phyloP scores from a whole-genome alignment of 2,113 vertebrate species.

The Pluvialis apricaria region DNA sequence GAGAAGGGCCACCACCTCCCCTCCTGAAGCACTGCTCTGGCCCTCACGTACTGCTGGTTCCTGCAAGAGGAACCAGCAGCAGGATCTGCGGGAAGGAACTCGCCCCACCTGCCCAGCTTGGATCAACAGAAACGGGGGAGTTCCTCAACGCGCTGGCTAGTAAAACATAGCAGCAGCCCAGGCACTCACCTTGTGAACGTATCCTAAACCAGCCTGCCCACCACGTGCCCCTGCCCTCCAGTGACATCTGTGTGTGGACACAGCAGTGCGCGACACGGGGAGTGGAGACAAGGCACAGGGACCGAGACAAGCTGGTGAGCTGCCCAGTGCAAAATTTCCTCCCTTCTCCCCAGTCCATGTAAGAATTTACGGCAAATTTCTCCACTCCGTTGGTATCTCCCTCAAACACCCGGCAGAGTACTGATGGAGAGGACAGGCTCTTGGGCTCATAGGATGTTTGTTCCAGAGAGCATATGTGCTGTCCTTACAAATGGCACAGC shows the following conservation, averaged over 20 bases:
- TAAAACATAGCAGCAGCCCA: not conserved
- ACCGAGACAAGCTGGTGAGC: not conserved
- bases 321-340: not conserved
- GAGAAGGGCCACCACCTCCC: not conserved
- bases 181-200: not conserved
- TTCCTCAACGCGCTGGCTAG: rapidly evolving
- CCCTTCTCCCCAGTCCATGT: not conserved
- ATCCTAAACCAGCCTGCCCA: not conserved
- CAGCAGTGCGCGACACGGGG: not conserved
- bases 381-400: not conserved
- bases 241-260: not conserved
- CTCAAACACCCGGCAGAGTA: not conserved
- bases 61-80: not conserved
- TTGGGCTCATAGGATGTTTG: not conserved
- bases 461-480: not conserved
- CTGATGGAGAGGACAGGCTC: not conserved
- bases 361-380: not conserved
- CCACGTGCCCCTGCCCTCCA: not conserved
- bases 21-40: not conserved
- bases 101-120: not conserved
- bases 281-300: not conserved
- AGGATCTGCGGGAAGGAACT: not conserved
- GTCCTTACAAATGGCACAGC: not conserved
- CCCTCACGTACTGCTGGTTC: rapidly evolving
- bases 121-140: not conserved